Base-by-base conservation (phyloP, 1,140 invertebrate genomes). In the Papilio polytes region DNA sequence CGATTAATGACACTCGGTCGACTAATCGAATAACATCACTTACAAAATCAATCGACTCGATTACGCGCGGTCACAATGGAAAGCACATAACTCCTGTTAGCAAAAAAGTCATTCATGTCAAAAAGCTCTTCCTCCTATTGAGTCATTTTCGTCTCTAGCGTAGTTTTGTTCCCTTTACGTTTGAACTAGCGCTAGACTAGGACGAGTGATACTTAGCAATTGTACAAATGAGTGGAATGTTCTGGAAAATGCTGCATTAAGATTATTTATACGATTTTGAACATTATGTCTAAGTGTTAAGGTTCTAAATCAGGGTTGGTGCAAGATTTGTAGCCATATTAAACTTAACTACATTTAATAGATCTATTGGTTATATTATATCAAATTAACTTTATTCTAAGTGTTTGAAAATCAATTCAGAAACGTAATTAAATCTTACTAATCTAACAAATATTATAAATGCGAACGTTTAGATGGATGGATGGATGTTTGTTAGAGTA, bases 131-230 rank as follows among this genome's bases (percentile, higher is more conserved):
- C 1, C 1, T 63, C 10, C 63, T 66, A 66, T 31, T 66, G 22
- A 66, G 3, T 31, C 63, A 66, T 66, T 66, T 66, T 66, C 22
- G 13, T 22, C 59, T 63, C 22, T 31, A 12, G 12, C 63, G 22
- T 66, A 15, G 22, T 66, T 66, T 66, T 66, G 63, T 66, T 66
- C 63, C 26, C 63, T 66, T 31, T 63, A 22, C 63, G 63, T 66
- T 66, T 66, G 63, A 66, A 66, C 22, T 31, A 66, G 22, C 12
- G 26, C 63, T 66, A 31, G 22, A 66, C 10, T 31, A 31, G 22
- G 26, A 26, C 63, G 63, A 66, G 63, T 66, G 63, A 66, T 31
- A 3, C 63, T 66, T 66, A 66, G 63, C 63, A 31, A 31, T 66
- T 66, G 20, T 10, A 66, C 22, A 66, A 66, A 66, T 31, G 22